Base-by-base conservation (phyloP, 2,888 invertebrate species). In the Zootermopsis nevadensis region DNA sequence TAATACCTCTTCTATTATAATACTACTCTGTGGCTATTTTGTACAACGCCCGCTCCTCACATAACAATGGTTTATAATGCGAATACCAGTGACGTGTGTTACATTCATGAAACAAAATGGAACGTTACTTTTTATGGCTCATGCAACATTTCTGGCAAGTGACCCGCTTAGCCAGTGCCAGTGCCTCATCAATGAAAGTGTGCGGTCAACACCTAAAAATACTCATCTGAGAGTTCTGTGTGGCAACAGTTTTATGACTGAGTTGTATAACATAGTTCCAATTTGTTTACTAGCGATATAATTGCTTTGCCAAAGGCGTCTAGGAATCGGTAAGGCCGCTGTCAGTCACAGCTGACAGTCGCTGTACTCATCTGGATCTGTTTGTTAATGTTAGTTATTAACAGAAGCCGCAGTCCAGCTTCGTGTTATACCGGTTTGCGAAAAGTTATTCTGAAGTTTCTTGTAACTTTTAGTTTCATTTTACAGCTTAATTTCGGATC, bases 201-300 rank as follows among this genome's bases (percentile, higher is more conserved):
- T 1, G n/a, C 60, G 27, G 60, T n/a, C 6, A n/a, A n/a, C 60
- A 4, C n/a, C 60, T 60, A 60, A 60, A 60, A 60, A 60, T 60
- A 60, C 60, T 7, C 27, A 10, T 0, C 60, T 27, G 12, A 60
- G 0, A 60, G 0, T 27, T 60, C 60, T 60, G 60, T 60, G 60
- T 60, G n/a, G n/a, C n/a, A n/a, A 60, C n/a, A 60, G 27, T 60
- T 60, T 60, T 55, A 55, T 55, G 55, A 55, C 55, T 60, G n/a
- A 60, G 60, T n/a, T 27, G 10, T 15, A 15, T 48, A 48, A 48
- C 27, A 1, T 60, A n/a, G 60, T 0, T 60, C 60, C n/a, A 2
- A 60, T 60, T 60, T 60, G 60, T 60, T 60, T 60, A 60, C 60
- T 27, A n/a, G 60, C n/a, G n/a, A 60, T 60, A 27, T 60, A 60